phyloP scores from a whole-genome alignment of 2,888 invertebrate genomes.

The Patella pellucida region DNA sequence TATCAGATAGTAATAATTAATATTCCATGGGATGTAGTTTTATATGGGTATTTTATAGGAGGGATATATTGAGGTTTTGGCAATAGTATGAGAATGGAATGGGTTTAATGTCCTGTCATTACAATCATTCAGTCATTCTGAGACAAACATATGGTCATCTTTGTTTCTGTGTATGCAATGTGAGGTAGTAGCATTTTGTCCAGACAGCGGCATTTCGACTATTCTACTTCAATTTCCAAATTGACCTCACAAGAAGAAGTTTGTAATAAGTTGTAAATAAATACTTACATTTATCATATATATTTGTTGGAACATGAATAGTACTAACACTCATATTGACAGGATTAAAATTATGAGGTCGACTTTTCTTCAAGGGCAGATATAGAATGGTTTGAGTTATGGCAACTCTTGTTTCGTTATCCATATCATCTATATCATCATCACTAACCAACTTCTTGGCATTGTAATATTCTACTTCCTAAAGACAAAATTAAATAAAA shows the following conservation, averaged over 20 bases:
- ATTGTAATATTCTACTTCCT: constrained; percentile 78
- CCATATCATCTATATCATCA: constrained; percentile 38
- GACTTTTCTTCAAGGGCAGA: constrained; percentile 61
- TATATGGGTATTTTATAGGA: too few relatives aligned
- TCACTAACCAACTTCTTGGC: constrained; percentile 81
- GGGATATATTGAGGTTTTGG: too few relatives aligned
- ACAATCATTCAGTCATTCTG: too few relatives aligned
- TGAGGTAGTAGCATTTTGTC: too few relatives aligned
- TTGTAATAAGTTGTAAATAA: constrained; percentile 10
- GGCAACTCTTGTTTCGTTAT: constrained; percentile 26
- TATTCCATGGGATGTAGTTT: too few relatives aligned
- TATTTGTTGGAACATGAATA: constrained; percentile 94
- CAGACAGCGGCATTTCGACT: too few relatives aligned
- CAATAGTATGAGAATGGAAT: too few relatives aligned
- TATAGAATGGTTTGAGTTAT: constrained; percentile 36
- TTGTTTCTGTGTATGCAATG: too few relatives aligned
- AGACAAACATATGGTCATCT: too few relatives aligned
- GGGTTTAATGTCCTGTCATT: too few relatives aligned
- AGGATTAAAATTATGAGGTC: constrained; percentile 82
- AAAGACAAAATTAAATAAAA: constrained; percentile 24
- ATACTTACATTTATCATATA: constrained; percentile 82
- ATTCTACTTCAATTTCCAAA: not conserved
- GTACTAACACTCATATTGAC: constrained; percentile 81
- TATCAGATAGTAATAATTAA: too few relatives aligned
- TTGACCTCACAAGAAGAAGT: not conserved